Evolutionary conservation across 2,888 invertebrate genomes (phyloP), one percentile per base, ranked within the genome.

Genomic region (Augochlorella aurata): DNA sequence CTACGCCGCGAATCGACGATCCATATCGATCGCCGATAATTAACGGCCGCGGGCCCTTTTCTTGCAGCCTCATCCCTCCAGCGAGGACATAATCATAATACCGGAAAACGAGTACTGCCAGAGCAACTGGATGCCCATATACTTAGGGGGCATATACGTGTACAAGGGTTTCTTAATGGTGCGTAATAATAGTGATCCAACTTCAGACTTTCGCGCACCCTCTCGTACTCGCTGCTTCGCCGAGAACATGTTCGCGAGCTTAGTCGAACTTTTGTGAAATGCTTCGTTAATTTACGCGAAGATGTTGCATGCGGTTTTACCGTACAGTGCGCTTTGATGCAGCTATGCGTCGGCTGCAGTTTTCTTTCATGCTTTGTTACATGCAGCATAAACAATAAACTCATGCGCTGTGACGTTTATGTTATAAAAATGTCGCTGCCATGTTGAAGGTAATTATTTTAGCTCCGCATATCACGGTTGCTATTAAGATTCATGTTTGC

Each of bases 151-250:
- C 85, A 98, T 99, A 90, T 99, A 99, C 94, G 98, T 98, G n/a
- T 99, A 99, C 94, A 99, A 99, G 94, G 99, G 99, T 81, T 95
- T 99, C 68, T 94, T 99, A 49, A 96, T 99, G 97, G 99, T 99
- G 94, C 94, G 95, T 92, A 69, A 63, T 76, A 58, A 58, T 2
- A 58, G 24, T 58, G 29, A 58, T 58, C 24, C 24, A 58, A 16
- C 16, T 29, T 24, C 16, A 16, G 58, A 16, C 9, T 10, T 63
- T 18, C 29, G 3, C 18, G 16, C 63, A 16, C 12, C 63, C 16
- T 18, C 29, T 4, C 24, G 21, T 16, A 16, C 58, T 24, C 8
- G 24, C 29, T 29, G 16, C 58, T 24, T 16, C 16, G 58, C 58
- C 14, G 16, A 24, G 58, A 24, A 58, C 24, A 24, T 0, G 14